Evolutionary conservation across 2,797 vertebrate genomes (phyloP).

Genomic region (Rhadinocentrus ornatus): DNA sequence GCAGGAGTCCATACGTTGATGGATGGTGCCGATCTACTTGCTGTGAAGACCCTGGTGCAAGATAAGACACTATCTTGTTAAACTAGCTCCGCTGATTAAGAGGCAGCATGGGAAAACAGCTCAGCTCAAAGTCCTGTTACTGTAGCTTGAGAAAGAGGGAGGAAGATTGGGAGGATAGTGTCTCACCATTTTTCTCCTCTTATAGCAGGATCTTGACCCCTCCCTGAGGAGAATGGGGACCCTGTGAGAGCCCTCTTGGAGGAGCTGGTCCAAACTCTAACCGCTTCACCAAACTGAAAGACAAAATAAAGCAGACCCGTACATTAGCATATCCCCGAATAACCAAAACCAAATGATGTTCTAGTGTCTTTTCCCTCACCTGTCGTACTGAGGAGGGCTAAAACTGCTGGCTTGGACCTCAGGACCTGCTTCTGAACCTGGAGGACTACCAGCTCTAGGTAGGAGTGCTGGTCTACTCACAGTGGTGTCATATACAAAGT

Average conservation of each 20-base stretch:
- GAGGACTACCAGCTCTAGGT: constrained; percentile 68
- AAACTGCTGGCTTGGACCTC: constrained; percentile 80
- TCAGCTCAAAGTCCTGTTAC: constrained; percentile 47
- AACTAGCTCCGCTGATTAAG: constrained; percentile 35
- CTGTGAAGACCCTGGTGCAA: constrained; percentile 12
- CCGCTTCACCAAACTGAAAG: constrained; percentile 89
- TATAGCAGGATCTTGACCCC: constrained; percentile 95
- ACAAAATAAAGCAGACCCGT: constrained; percentile 23
- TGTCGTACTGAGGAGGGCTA: constrained; percentile 85
- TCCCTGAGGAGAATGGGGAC: constrained; percentile 86
- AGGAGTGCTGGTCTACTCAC: constrained; percentile 76
- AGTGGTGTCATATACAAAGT: constrained; percentile 91
- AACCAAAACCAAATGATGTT: neutral
- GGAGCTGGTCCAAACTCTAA: constrained; percentile 89
- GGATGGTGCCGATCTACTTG: constrained; percentile 1
- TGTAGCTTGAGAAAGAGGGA: constrained; percentile 24
- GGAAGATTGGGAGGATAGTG: neutral
- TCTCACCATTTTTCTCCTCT: constrained; percentile 48
- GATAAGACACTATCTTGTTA: constrained; percentile 29
- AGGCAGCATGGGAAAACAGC: constrained; percentile 37
- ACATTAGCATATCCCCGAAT: neutral
- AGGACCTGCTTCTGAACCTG: constrained; percentile 79
- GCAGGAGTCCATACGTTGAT: constrained; percentile 41
- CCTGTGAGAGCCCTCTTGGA: constrained; percentile 75
- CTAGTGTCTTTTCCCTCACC: constrained; percentile 77